Conservation (phyloP, 2,797 vertebrate genomes). For the Lacerta agilis region DNA sequence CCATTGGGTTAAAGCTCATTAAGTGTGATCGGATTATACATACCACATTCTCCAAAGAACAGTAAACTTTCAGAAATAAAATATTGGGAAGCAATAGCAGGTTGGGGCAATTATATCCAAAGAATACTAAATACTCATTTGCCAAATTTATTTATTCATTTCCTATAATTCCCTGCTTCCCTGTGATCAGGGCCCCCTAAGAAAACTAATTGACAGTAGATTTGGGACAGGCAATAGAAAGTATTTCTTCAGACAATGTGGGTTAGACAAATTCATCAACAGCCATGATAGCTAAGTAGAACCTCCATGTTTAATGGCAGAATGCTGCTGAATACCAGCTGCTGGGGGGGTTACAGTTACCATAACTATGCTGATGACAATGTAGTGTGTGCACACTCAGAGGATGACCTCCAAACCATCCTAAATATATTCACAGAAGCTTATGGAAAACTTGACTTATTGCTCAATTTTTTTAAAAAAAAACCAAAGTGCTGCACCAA, state of each 20-base stretch:
- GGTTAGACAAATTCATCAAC: neutral
- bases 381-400: no score
- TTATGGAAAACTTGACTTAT: no score
- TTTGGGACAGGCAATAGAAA: neutral
- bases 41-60: neutral
- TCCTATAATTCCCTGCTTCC: neutral
- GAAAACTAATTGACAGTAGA: neutral
- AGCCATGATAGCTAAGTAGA: neutral
- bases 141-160: neutral
- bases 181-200: neutral
- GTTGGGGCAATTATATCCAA: neutral
- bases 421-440: no score
- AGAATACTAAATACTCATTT: neutral
- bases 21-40: neutral
- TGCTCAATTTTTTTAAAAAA: no score
- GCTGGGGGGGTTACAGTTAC: neutral
- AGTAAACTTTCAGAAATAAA: neutral
- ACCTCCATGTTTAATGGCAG: neutral
- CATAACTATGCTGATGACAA: no score
- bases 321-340: neutral
- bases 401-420: no score
- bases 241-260: neutral
- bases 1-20: neutral
- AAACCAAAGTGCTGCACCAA: no score
- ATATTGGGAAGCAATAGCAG: neutral